Conservation (phyloP, 2,797 vertebrate species). For the Zonotrichia albicollis region DNA sequence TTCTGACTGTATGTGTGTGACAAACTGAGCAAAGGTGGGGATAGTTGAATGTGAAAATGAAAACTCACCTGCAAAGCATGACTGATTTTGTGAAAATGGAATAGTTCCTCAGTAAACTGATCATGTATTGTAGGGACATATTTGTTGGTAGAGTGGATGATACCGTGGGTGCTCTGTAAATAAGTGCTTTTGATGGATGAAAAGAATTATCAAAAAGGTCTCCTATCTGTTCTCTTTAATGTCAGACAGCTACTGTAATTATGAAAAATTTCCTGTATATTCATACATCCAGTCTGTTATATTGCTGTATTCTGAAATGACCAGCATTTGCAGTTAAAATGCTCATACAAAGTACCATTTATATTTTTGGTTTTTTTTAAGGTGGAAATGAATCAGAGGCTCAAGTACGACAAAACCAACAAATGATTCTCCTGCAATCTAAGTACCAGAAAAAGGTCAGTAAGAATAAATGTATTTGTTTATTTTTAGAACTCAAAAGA, state of each 20-base stretch:
- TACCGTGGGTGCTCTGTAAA: constrained; percentile 28
- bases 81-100: constrained; percentile 1
- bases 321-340: constrained; percentile 51
- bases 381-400: constrained; percentile 78
- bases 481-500: constrained; percentile 16
- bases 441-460: constrained; percentile 87
- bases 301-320: constrained; percentile 25
- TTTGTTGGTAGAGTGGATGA: constrained; percentile 17
- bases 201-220: constrained; percentile 21
- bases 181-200: constrained; percentile 28
- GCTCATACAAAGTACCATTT: not conserved
- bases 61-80: not conserved
- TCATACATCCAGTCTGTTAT: not conserved
- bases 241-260: constrained; percentile 32
- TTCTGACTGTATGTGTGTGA: not conserved
- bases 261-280: constrained; percentile 24
- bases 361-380: constrained; percentile 43
- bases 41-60: not conserved
- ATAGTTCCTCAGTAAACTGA: not conserved
- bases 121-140: not conserved
- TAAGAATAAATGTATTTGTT: not conserved
- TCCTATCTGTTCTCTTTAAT: constrained; percentile 22
- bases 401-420: constrained; percentile 83
- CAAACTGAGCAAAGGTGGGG: not conserved
- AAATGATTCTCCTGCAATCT: constrained; percentile 53